A percentile compares a stretch with the other conserved stretches of the same genome.
These are phyloP conservation scores for Dasyprocta punctata DNA, from an alignment of 2,113 vertebrate genomes.

Conservation along the genomic window DNA sequence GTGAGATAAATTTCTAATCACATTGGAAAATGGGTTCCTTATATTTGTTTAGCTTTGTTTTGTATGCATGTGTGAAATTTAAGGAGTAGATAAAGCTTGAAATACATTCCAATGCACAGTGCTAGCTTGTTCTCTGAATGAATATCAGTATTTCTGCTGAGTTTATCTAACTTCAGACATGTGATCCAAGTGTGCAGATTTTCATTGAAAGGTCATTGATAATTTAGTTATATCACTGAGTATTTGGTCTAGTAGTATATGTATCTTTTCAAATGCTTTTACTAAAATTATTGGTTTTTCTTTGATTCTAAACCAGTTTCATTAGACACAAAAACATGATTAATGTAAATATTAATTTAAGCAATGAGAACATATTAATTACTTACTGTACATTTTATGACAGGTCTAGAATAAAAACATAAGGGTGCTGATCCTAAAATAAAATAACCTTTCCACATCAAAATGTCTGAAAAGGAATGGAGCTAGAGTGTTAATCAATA, in stretches of 20 bases:
- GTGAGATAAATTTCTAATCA: background rate
- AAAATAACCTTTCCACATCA: slow-evolving; percentile 59
- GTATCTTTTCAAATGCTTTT: background rate
- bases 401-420: background rate
- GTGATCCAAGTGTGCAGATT: background rate
- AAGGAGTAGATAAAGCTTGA: background rate
- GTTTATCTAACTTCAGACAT: background rate
- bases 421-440: slow-evolving; percentile 19
- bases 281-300: slow-evolving; percentile 16
- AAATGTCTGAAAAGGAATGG: slow-evolving; percentile 61
- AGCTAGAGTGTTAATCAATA: slow-evolving; percentile 65
- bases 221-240: background rate
- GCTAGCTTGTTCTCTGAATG: background rate
- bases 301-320: slow-evolving; percentile 32
- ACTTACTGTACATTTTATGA: background rate
- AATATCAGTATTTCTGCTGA: background rate
- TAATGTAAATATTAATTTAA: slow-evolving; percentile 41
- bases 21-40: background rate
- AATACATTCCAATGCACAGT: background rate
- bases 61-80: background rate
- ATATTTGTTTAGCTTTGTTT: background rate
- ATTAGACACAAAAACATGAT: slow-evolving; percentile 22
- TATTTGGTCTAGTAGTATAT: background rate
- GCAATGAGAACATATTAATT: slow-evolving; percentile 16
- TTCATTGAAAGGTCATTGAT: background rate